These are phyloP conservation scores for Colletes latitarsis DNA, from an alignment of 1,140 invertebrate genomes.

Conservation along the genomic window DNA sequence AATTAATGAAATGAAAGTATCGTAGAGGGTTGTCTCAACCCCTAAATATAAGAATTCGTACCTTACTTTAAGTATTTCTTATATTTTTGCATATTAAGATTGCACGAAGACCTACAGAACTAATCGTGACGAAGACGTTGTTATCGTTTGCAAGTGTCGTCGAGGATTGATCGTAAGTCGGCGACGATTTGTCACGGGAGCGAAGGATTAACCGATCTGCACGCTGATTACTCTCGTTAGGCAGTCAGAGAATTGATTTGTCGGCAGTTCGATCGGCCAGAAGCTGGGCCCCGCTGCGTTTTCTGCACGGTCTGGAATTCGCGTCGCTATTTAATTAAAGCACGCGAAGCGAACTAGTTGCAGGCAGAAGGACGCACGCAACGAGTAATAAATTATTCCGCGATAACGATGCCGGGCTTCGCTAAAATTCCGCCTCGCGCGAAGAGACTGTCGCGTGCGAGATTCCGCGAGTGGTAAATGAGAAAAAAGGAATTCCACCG, in stretches of 20 bases:
- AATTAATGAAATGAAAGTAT: too few species aligned
- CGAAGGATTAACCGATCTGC: constrained; percentile 16
- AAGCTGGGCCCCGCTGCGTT: neutral
- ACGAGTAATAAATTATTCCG: neutral
- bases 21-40: too few species aligned
- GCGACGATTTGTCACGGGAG: constrained; percentile 20
- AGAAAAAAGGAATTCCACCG: neutral
- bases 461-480: neutral
- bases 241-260: constrained; percentile 29
- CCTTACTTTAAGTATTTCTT: too few species aligned
- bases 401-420: neutral
- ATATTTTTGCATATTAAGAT: too few species aligned
- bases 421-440: neutral
- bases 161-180: constrained; percentile 35
- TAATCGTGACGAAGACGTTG: constrained; percentile 35
- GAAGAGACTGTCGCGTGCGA: neutral
- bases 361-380: neutral
- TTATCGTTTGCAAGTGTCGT: constrained; percentile 26
- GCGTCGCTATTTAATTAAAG: constrained; percentile 12
- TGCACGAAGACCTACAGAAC: too few species aligned
- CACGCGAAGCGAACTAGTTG: neutral
- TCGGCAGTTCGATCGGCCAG: neutral
- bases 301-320: neutral
- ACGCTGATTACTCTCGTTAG: constrained; percentile 19
- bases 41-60: too few species aligned